phyloP scores from a whole-genome alignment of 2,797 vertebrate genomes.

The Nannoperca australis region DNA sequence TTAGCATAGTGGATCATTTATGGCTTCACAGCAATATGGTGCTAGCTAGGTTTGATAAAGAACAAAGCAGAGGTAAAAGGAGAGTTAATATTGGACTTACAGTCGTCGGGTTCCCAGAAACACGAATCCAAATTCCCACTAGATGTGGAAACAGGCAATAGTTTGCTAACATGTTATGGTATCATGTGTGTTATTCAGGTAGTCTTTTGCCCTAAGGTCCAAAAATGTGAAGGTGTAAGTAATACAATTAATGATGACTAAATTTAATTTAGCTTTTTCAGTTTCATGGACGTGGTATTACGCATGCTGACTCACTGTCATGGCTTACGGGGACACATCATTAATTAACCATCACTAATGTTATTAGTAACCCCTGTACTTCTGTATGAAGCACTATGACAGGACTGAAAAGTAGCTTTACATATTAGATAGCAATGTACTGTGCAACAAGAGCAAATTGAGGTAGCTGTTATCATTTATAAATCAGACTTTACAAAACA shows the following conservation, averaged over 20 bases:
- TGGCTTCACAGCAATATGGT: background rate
- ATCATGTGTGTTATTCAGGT: background rate
- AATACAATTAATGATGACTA: background rate
- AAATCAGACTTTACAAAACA: background rate
- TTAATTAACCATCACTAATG: background rate
- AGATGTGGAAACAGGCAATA: background rate
- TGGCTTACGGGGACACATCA: background rate
- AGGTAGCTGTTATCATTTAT: background rate
- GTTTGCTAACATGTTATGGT: background rate
- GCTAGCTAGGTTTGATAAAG: background rate
- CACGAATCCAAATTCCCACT: background rate
- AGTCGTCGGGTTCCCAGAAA: background rate
- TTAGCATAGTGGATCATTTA: background rate
- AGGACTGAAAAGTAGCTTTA: background rate
- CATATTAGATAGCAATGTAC: background rate
- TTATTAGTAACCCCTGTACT: conserved; percentile 9
- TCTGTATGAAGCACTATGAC: background rate
- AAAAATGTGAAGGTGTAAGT: background rate
- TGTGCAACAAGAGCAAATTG: background rate
- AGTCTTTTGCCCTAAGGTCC: background rate
- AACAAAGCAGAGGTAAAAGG: background rate
- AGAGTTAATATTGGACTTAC: no score
- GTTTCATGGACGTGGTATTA: background rate
- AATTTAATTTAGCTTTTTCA: background rate
- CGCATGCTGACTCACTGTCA: background rate